Conservation (phyloP, 2,888 invertebrate species). For the Meiosimyza decipiens region DNA sequence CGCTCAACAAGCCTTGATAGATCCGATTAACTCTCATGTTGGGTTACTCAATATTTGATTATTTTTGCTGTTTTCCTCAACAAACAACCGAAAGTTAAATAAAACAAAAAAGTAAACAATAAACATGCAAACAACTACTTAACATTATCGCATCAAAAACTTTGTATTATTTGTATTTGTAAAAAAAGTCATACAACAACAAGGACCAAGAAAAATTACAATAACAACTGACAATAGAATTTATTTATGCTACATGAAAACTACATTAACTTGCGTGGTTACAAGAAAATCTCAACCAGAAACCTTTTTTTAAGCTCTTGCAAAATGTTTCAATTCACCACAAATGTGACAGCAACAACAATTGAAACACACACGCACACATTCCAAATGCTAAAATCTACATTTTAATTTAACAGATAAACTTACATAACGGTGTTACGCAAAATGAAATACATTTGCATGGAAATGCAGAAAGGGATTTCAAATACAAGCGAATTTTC, state of each 20-base stretch:
- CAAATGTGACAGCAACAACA: neutral
- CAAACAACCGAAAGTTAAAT: too few species aligned
- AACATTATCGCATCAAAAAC: too few species aligned
- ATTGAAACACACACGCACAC: neutral
- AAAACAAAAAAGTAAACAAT: too few species aligned
- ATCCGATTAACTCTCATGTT: too few species aligned
- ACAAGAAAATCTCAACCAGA: constrained; percentile 24
- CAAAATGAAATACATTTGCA: constrained; percentile 28
- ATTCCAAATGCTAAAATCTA: constrained; percentile 15
- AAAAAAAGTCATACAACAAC: neutral
- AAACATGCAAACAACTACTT: too few species aligned
- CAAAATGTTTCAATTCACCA: constrained; percentile 18
- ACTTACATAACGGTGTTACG: constrained; percentile 20
- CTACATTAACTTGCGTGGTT: constrained; percentile 17
- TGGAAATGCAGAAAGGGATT: constrained; percentile 27
- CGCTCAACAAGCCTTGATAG: too few species aligned
- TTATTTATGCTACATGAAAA: neutral
- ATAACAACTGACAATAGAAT: neutral
- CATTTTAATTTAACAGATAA: constrained; percentile 31
- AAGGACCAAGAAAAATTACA: neutral
- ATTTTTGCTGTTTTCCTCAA: too few species aligned
- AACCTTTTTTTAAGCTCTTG: constrained; percentile 16
- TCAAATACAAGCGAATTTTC: neutral
- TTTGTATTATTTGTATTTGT: too few species aligned
- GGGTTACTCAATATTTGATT: too few species aligned